Base-by-base conservation (phyloP, 2,113 vertebrate genomes). In the Cryptotis parvus region DNA sequence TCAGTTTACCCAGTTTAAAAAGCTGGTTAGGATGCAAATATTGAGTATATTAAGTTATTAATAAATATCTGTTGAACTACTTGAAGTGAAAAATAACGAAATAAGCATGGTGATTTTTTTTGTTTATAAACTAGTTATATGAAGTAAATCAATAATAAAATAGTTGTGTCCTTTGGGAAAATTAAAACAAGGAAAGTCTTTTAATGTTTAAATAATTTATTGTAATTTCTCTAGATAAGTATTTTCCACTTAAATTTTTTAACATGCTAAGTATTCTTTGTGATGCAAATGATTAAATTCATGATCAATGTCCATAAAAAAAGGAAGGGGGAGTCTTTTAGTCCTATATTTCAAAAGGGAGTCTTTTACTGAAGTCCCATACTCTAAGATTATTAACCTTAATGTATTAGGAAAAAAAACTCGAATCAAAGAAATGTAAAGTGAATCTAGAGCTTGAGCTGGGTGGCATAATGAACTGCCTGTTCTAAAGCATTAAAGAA, bases 401-500 rank as follows among this genome's bases (percentile, higher is more conserved):
- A 96, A 95, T 94, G 92, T 84, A 88, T 89, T 95, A 16, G 18
- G 16, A 24, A 79, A 52, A 88, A 88, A 84, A 83, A 87, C 27
- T 61, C 73, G 66, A n/a, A 90, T 85, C 37, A 35, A 93, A 90
- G 63, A 96, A 91, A 94, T 94, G 94, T 87, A 79, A 90, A 97
- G 91, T 95, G 94, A 96, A 87, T 90, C 78, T 96, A 5, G 93
- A 97, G 94, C 88, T 94, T 93, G 92, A 93, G 91, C 84, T 91
- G 94, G 73, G 89, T 95, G 90, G 95, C 95, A 95, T 93, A 97
- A 96, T 80, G 78, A 96, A 96, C 84, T 96, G 94, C 92, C 94
- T 97, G 92, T 89, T 98, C 97, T 95, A 92, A 97, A 97, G 95
- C 93, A 96, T 97, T 97, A 96, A 97, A 97, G 96, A 95, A 90